Conservation (phyloP, 2,888 invertebrate species). For the Laothoe populi region DNA sequence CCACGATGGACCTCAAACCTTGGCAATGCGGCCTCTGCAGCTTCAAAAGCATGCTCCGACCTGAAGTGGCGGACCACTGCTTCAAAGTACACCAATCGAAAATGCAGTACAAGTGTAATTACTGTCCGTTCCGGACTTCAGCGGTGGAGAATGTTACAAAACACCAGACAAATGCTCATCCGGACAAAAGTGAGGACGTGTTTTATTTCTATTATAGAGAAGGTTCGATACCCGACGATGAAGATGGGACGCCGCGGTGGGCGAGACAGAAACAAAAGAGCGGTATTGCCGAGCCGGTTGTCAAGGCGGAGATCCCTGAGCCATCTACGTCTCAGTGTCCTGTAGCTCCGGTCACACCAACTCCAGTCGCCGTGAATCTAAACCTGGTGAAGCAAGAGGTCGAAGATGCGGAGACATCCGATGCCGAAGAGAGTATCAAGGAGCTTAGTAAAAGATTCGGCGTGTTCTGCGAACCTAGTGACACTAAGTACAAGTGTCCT, state of each 20-base stretch:
- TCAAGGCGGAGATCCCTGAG: slow-evolving; percentile 56
- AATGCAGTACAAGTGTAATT: slow-evolving; percentile 88
- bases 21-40: slow-evolving; percentile 90
- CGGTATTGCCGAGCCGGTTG: slow-evolving; percentile 41
- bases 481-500: slow-evolving; percentile 85
- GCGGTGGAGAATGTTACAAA: slow-evolving; percentile 83
- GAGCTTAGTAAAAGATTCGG: slow-evolving; percentile 62
- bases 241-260: slow-evolving; percentile 67
- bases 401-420: slow-evolving; percentile 38
- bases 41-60: slow-evolving; percentile 84
- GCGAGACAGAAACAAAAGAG: slow-evolving; percentile 59
- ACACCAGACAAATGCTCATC: slow-evolving; percentile 86
- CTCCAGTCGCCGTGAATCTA: slow-evolving; percentile 50
- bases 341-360: slow-evolving; percentile 17
- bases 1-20: slow-evolving; percentile 83
- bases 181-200: slow-evolving; percentile 61
- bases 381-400: slow-evolving; percentile 70
- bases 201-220: slow-evolving; percentile 85
- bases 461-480: slow-evolving; percentile 78
- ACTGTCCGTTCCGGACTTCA: slow-evolving; percentile 85
- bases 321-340: slow-evolving; percentile 28
- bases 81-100: slow-evolving; percentile 85
- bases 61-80: slow-evolving; percentile 86
- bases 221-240: slow-evolving; percentile 59
- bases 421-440: slow-evolving; percentile 50